These are phyloP conservation scores for Pangasius djambal DNA, from an alignment of 2,797 vertebrate species.

Conservation along the genomic window DNA sequence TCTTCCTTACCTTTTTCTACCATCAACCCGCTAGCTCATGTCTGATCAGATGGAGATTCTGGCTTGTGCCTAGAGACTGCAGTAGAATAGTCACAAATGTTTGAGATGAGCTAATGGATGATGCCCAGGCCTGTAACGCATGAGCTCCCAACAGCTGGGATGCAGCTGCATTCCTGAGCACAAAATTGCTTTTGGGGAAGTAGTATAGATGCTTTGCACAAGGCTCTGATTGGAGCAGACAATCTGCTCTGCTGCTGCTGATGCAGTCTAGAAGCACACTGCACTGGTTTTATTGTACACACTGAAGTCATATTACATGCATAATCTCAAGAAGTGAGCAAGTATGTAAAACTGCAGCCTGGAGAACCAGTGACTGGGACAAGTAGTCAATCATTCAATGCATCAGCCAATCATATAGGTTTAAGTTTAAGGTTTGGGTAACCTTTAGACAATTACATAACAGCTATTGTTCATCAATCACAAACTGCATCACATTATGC, in stretches of 20 bases:
- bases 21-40: neutral
- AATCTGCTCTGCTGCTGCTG: slow-evolving; percentile 1
- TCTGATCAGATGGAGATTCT: neutral
- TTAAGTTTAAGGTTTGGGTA: neutral
- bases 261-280: neutral
- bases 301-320: neutral
- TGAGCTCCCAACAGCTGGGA: slow-evolving; percentile 48
- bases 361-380: too few species aligned
- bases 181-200: slow-evolving; percentile 52
- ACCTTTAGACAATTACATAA: neutral
- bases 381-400: neutral
- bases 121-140: slow-evolving; percentile 37
- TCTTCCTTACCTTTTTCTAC: neutral
- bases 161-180: slow-evolving; percentile 44
- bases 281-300: neutral
- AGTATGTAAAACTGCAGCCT: neutral
- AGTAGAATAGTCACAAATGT: slow-evolving; percentile 1
- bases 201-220: slow-evolving; percentile 35
- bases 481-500: neutral
- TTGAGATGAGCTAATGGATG: slow-evolving; percentile 38
- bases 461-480: neutral
- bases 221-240: slow-evolving; percentile 45
- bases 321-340: neutral
- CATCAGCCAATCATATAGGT: neutral
- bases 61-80: neutral